Conservation (phyloP, 2,113 vertebrate genomes). For the Podocnemis expansa region DNA sequence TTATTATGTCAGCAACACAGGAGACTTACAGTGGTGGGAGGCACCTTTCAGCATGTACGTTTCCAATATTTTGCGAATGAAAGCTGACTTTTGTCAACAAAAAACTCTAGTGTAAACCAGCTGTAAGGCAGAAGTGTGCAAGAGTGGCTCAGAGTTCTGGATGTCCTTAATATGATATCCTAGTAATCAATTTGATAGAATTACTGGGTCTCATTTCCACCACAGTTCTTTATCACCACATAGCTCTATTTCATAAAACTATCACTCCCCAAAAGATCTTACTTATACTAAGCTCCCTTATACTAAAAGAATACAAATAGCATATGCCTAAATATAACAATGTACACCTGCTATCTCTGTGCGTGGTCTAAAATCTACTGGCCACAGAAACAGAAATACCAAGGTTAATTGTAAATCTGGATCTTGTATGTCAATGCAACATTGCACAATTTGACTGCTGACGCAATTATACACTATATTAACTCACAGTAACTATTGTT, state of each 20-base stretch:
- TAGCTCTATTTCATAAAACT: background rate
- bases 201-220: background rate
- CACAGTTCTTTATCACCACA: background rate
- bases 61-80: no score
- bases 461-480: rapidly evolving
- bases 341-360: background rate
- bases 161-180: no score
- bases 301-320: no score
- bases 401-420: background rate
- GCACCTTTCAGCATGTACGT: no score
- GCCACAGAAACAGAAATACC: background rate
- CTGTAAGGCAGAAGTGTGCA: no score
- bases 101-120: no score
- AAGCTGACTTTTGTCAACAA: no score
- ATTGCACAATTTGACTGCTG: rapidly evolving
- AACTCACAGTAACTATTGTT: rapidly evolving
- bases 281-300: no score
- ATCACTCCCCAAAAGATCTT: background rate
- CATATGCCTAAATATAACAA: background rate
- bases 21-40: no score
- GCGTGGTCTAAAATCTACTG: background rate
- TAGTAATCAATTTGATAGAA: background rate
- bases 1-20: no score
- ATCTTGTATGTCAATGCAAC: background rate
- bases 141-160: no score